phyloP scores from a whole-genome alignment of 2,888 invertebrate genomes.

The Tiphia femorata region DNA sequence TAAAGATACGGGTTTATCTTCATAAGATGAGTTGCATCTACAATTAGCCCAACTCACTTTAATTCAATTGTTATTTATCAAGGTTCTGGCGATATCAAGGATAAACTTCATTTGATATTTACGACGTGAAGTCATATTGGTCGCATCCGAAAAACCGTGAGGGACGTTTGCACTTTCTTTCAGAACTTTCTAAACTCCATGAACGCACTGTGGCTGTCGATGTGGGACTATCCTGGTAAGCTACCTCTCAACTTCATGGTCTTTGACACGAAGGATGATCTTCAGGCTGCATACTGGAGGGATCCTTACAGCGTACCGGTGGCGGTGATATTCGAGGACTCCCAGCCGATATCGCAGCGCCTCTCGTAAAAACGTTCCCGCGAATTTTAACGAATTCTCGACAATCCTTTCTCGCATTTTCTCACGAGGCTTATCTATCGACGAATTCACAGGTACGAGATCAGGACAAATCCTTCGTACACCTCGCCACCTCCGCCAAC shows the following conservation, averaged over 20 bases:
- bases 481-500: slow-evolving; percentile 77
- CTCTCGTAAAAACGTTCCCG: slow-evolving; percentile 70
- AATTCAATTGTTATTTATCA: background rate
- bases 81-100: no score
- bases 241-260: slow-evolving; percentile 76
- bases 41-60: no score
- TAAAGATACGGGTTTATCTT: no score
- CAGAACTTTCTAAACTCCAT: slow-evolving; percentile 72
- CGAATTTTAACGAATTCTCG: background rate
- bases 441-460: slow-evolving; percentile 74
- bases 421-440: no score
- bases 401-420: no score
- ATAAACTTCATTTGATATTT: no score
- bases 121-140: no score
- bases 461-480: slow-evolving; percentile 79
- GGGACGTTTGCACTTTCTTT: slow-evolving; percentile 13
- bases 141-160: background rate
- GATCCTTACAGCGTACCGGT: slow-evolving; percentile 78
- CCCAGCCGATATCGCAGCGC: slow-evolving; percentile 62
- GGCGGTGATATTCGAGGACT: slow-evolving; percentile 77
- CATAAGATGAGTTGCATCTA: no score
- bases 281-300: slow-evolving; percentile 79
- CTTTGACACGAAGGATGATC: slow-evolving; percentile 76
- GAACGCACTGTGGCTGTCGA: slow-evolving; percentile 74
- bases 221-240: slow-evolving; percentile 70